These are phyloP conservation scores for Hydrozoanthus gracilis DNA, from an alignment of 92 coral and sea anemone species.

Conservation along the genomic window DNA sequence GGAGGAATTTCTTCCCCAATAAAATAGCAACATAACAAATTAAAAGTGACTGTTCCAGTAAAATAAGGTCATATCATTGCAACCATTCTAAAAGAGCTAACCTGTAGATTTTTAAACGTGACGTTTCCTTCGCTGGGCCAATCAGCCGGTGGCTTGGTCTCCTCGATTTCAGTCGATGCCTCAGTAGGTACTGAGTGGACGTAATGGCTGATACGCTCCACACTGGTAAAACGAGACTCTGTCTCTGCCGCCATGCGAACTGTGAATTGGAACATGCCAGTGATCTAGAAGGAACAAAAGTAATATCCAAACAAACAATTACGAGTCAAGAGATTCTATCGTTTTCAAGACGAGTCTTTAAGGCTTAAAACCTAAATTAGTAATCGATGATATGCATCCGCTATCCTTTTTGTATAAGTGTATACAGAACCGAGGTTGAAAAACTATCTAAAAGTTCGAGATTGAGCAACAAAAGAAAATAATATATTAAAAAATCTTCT, in stretches of 20 bases:
- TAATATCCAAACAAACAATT: not conserved
- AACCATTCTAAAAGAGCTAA: not conserved
- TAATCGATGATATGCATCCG: too few species aligned
- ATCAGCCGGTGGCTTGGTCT: slow-evolving; percentile 69
- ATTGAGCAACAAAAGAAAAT: too few species aligned
- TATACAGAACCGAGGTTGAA: too few species aligned
- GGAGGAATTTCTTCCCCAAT: too few species aligned
- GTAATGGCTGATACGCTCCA: slow-evolving; percentile 88
- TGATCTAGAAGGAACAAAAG: slow-evolving; percentile 58
- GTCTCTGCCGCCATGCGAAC: slow-evolving; percentile 92
- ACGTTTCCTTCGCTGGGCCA: slow-evolving; percentile 87
- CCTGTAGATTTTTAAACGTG: slow-evolving; percentile 62
- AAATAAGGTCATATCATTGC: too few species aligned
- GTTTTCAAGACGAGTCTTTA: too few species aligned
- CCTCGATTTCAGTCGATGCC: slow-evolving; percentile 71
- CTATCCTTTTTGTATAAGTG: too few species aligned
- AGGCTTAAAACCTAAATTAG: too few species aligned
- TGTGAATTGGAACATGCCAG: slow-evolving; percentile 91
- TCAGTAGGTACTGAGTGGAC: slow-evolving; percentile 79
- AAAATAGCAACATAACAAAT: too few species aligned
- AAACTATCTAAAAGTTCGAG: too few species aligned
- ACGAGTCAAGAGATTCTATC: not conserved
- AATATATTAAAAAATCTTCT: too few species aligned
- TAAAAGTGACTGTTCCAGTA: too few species aligned
- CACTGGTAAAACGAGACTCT: slow-evolving; percentile 94